These are phyloP conservation scores for Scartelaos histophorus DNA, from an alignment of 2,113 vertebrate genomes.

Conservation along the genomic window DNA sequence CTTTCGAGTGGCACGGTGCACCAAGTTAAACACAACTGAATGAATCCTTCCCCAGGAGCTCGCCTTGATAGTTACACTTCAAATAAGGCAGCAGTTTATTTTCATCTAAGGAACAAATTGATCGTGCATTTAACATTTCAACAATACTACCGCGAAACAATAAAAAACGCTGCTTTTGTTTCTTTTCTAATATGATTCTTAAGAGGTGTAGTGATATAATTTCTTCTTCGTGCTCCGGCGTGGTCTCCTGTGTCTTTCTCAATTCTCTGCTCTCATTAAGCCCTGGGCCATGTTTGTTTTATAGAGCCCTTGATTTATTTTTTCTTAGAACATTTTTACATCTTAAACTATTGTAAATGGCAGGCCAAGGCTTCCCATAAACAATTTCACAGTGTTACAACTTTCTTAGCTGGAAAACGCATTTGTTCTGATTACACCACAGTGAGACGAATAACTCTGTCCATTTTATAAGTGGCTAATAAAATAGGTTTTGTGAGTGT, in stretches of 20 bases:
- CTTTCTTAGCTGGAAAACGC: slow-evolving; percentile 4
- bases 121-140: background rate
- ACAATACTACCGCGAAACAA: slow-evolving; percentile 3
- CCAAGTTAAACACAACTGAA: background rate
- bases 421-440: slow-evolving; percentile 24
- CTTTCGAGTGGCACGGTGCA: slow-evolving; percentile 1
- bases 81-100: slow-evolving; percentile 16
- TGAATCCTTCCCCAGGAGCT: slow-evolving; percentile 5
- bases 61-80: slow-evolving; percentile 9
- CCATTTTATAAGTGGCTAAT: slow-evolving; percentile 2
- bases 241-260: slow-evolving; percentile 27
- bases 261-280: slow-evolving; percentile 51
- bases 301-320: slow-evolving; percentile 25
- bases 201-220: slow-evolving; percentile 17
- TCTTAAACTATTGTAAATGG: slow-evolving; percentile 22
- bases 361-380: slow-evolving; percentile 21
- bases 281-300: slow-evolving; percentile 36
- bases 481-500: slow-evolving; percentile 10
- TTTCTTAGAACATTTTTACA: slow-evolving; percentile 32
- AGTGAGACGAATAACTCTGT: slow-evolving; percentile 38
- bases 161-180: slow-evolving; percentile 19
- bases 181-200: slow-evolving; percentile 24
- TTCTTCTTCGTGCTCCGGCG: slow-evolving; percentile 21
- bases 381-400: slow-evolving; percentile 11
- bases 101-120: background rate